phyloP scores from a whole-genome alignment of 37 sponge, comb jelly and placozoan genomes.

The Aphrocallistes beatrix region DNA sequence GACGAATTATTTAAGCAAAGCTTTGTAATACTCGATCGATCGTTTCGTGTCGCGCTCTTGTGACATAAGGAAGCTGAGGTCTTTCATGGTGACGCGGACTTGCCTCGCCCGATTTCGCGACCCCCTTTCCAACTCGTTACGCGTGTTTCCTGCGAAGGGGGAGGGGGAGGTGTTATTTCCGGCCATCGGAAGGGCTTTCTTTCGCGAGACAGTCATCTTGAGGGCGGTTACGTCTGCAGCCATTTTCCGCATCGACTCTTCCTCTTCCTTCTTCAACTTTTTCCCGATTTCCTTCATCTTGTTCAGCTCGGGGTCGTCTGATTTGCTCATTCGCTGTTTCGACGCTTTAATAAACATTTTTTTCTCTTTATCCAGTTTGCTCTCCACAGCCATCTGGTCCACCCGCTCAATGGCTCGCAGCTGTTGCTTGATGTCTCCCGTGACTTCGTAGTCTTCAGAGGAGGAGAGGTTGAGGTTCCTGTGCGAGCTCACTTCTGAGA shows the following conservation, averaged over 20 bases:
- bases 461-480: background rate
- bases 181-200: background rate
- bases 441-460: background rate
- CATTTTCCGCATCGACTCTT: background rate
- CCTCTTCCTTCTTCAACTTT: background rate
- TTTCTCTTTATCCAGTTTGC: background rate
- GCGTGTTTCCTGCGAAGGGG: background rate
- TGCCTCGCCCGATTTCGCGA: background rate
- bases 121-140: background rate
- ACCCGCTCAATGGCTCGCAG: background rate
- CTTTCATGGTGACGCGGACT: background rate
- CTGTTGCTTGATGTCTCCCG: background rate
- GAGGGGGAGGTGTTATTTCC: background rate
- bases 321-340: background rate
- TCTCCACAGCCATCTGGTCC: background rate
- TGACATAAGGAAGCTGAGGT: background rate
- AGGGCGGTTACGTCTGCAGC: conserved; percentile 12
- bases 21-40: background rate
- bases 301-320: conserved; percentile 1
- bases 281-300: background rate
- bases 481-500: background rate
- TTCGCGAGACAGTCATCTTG: background rate
- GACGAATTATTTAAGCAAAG: background rate
- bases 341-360: conserved; percentile 9
- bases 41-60: background rate